Evolutionary conservation across 2,113 vertebrate genomes (phyloP).

Genomic region (Carlito syrichta): DNA sequence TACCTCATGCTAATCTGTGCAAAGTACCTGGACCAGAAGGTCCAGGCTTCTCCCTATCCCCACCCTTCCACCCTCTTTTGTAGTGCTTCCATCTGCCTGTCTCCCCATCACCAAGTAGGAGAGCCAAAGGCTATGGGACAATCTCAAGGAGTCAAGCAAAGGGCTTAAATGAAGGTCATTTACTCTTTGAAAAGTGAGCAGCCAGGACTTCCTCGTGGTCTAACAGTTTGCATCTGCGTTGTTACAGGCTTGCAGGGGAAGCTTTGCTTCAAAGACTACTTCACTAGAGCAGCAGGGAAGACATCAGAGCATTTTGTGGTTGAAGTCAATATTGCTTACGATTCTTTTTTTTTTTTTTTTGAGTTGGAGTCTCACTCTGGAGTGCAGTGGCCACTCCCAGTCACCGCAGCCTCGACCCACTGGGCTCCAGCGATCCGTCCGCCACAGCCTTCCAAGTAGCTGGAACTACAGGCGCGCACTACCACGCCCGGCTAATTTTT

Average conservation of each 20-base stretch:
- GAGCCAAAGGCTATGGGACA: neutral
- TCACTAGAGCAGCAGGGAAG: conserved; percentile 42
- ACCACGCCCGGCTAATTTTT: too few species aligned
- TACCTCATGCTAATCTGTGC: neutral
- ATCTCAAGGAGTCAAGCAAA: neutral
- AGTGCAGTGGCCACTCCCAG: too few species aligned
- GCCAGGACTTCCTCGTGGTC: conserved; percentile 49
- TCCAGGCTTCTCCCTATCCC: neutral
- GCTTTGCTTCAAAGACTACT: conserved; percentile 55
- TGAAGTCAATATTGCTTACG: conserved; percentile 22
- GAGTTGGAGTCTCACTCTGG: too few species aligned
- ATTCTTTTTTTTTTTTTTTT: too few species aligned
- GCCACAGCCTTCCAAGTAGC: too few species aligned
- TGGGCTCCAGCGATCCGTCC: too few species aligned
- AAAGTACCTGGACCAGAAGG: neutral
- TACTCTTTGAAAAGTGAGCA: conserved; percentile 59
- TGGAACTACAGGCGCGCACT: too few species aligned
- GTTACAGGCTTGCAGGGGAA: conserved; percentile 44
- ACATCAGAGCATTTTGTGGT: conserved; percentile 24
- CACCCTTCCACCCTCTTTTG: neutral
- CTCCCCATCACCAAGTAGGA: neutral
- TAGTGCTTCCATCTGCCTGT: neutral
- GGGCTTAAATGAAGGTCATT: neutral
- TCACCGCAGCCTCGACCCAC: too few species aligned
- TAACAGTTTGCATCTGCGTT: conserved; percentile 68